Evolutionary conservation across 2,888 invertebrate species (phyloP).

Genomic region (Latheticus oryzae): DNA sequence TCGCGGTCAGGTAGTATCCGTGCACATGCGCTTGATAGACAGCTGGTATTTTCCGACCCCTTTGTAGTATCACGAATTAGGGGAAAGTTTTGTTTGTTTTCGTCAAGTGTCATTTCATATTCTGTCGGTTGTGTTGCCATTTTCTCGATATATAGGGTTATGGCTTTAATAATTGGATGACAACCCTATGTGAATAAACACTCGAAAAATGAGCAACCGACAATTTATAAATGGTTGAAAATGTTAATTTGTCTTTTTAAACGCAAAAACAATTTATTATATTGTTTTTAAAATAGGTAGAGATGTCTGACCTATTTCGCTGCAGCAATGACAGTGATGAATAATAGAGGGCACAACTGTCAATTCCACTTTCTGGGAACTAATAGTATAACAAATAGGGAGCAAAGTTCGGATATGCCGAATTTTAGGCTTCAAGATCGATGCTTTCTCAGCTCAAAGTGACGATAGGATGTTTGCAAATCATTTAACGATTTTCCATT

Average conservation of each 20-base stretch:
- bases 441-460: constrained; percentile 11
- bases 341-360: constrained; percentile 35
- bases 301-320: constrained; percentile 27
- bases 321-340: constrained; percentile 29
- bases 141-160: constrained; percentile 23
- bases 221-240: constrained; percentile 5
- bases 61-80: constrained; percentile 38
- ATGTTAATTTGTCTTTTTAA: constrained; percentile 9
- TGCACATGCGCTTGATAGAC: constrained; percentile 44
- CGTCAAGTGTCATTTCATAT: constrained; percentile 40
- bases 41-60: constrained; percentile 41
- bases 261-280: constrained; percentile 24
- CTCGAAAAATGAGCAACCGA: constrained; percentile 9
- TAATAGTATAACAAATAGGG: constrained; percentile 35
- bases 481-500: constrained; percentile 14
- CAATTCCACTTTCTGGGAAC: constrained; percentile 34
- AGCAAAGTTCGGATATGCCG: constrained; percentile 29
- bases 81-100: constrained; percentile 41
- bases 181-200: no score
- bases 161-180: constrained; percentile 33
- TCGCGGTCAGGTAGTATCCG: constrained; percentile 48
- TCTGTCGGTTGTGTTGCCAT: constrained; percentile 19
- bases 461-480: constrained; percentile 18
- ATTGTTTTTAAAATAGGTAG: constrained; percentile 26
- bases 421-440: constrained; percentile 15